These are phyloP conservation scores for Garrulus glandarius DNA, from an alignment of 2,797 vertebrate genomes.

Conservation along the genomic window DNA sequence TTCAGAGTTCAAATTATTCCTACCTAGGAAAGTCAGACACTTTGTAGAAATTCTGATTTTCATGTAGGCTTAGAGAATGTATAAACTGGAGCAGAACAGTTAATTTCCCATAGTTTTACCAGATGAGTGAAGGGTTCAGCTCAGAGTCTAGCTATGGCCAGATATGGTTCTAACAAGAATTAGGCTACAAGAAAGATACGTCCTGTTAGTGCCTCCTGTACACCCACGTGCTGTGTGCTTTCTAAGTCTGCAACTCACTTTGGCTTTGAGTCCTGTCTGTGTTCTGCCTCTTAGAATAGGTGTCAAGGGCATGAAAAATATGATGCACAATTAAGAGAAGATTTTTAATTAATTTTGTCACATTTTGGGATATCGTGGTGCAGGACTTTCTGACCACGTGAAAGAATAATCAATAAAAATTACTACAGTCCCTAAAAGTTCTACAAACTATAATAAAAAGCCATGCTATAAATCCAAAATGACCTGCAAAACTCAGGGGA, in stretches of 20 bases:
- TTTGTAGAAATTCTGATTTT: neutral
- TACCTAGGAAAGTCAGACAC: neutral
- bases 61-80: neutral
- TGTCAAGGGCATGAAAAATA: neutral
- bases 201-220: neutral
- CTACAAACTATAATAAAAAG: conserved; percentile 63
- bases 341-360: neutral
- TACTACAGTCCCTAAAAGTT: conserved; percentile 37
- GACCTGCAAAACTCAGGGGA: conserved; percentile 65
- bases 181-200: too few relatives aligned
- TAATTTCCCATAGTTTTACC: neutral
- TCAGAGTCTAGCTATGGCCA: neutral
- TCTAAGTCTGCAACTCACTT: neutral
- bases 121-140: neutral
- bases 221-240: accelerated
- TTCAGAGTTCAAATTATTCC: neutral
- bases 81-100: neutral
- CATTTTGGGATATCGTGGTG: neutral
- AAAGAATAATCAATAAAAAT: conserved; percentile 46
- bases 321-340: neutral
- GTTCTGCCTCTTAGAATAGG: neutral
- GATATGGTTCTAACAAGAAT: neutral
- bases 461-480: conserved; percentile 65
- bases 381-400: neutral
- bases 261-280: neutral